A percentile compares a stretch with the other conserved stretches of the same genome.
Conservation (phyloP, 1,140 invertebrate genomes). For the Dryas iulia region DNA sequence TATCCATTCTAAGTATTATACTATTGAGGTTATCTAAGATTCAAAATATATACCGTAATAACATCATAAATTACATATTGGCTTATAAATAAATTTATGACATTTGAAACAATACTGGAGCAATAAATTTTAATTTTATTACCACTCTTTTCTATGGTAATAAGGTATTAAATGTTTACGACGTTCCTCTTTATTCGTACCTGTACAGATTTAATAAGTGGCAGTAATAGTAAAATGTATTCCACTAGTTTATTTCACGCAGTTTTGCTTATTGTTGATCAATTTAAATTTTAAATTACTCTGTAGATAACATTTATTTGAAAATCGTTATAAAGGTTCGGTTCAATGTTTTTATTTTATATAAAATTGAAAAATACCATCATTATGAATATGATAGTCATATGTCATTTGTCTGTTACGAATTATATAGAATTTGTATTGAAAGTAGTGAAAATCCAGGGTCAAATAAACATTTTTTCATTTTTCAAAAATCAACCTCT, state of each 20-base stretch:
- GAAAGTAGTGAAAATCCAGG: no score
- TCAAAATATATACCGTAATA: slow-evolving; percentile 12
- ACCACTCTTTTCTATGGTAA: slow-evolving; percentile 60
- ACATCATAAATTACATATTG: slow-evolving; percentile 22
- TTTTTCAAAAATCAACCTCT: no score
- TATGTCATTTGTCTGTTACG: no score
- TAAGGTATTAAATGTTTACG: slow-evolving; percentile 59
- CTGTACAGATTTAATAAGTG: slow-evolving; percentile 1
- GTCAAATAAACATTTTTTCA: no score
- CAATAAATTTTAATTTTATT: slow-evolving; percentile 57
- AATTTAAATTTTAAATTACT: no score
- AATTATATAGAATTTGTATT: no score
- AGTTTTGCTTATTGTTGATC: not conserved
- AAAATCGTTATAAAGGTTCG: no score
- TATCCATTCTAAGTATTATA: not conserved
- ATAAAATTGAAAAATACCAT: no score
- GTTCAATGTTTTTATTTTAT: no score
- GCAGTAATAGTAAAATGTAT: not conserved
- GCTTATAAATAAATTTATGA: slow-evolving; percentile 27
- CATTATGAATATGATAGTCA: no score
- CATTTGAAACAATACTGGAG: slow-evolving; percentile 50
- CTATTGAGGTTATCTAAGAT: not conserved
- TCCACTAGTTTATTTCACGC: not conserved
- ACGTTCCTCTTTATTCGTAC: slow-evolving; percentile 19
- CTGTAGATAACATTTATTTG: no score